A percentile compares a stretch with the other conserved stretches of the same genome.
phyloP scores from a whole-genome alignment of 1,140 invertebrate genomes.

The Scylla paramamosain region DNA sequence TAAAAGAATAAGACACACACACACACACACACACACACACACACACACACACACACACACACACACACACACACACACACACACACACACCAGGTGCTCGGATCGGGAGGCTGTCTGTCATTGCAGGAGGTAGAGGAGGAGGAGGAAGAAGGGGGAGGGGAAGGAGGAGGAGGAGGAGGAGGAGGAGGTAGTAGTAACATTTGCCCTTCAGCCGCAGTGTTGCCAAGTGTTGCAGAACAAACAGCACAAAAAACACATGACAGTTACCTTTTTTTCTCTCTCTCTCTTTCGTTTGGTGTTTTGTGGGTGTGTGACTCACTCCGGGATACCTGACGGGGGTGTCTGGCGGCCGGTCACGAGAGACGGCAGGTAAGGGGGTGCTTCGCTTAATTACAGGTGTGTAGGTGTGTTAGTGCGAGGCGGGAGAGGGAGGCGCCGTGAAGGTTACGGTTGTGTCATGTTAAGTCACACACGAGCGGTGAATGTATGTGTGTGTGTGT shows the following conservation, averaged over 20 bases:
- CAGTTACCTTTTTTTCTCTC: neutral
- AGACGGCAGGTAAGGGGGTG: too few relatives aligned
- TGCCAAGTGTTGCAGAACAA: neutral
- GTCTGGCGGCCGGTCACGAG: too few relatives aligned
- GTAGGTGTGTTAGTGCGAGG: too few relatives aligned
- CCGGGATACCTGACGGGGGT: neutral
- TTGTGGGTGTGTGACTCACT: conserved; percentile 8
- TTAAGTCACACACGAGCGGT: neutral
- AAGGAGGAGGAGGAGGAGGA: too few relatives aligned
- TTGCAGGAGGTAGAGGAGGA: neutral
- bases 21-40: neutral
- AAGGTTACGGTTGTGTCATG: too few relatives aligned
- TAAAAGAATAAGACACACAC: neutral
- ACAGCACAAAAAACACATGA: neutral
- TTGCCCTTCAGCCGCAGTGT: neutral
- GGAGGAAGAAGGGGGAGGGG: neutral
- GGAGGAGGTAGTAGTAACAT: neutral
- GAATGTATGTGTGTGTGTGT: neutral
- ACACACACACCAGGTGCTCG: conserved; percentile 4
- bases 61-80: neutral
- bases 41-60: conserved; percentile 11
- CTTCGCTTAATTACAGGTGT: too few relatives aligned
- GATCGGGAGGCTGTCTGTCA: neutral
- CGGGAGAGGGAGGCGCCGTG: too few relatives aligned
- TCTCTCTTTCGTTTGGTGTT: neutral